phyloP scores from a whole-genome alignment of 2,113 vertebrate species.

The Forbesichthys agassizii region DNA sequence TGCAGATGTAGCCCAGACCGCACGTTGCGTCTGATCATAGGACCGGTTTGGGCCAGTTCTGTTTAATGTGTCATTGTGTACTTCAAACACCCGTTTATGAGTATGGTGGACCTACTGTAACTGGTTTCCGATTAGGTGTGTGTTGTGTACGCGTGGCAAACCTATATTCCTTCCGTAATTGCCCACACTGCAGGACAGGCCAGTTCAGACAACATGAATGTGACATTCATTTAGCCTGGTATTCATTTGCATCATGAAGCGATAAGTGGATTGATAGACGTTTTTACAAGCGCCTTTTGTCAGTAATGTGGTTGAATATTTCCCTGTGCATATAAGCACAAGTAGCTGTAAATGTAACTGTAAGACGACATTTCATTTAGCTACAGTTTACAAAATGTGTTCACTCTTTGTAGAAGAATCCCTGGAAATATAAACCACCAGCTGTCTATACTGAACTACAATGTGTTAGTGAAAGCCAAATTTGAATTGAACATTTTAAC shows the following conservation, averaged over 20 bases:
- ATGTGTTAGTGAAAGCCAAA: too few relatives aligned
- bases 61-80: background rate
- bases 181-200: background rate
- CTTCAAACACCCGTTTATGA: too few relatives aligned
- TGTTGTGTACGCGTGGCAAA: background rate
- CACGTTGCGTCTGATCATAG: slow-evolving; percentile 1
- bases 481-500: too few relatives aligned
- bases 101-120: too few relatives aligned
- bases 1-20: slow-evolving; percentile 1
- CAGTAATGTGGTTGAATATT: slow-evolving; percentile 5
- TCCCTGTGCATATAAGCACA: slow-evolving; percentile 6
- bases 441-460: background rate
- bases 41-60: background rate
- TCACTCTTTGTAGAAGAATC: background rate
- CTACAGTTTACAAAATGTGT: background rate
- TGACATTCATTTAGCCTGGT: slow-evolving; percentile 10
- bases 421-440: background rate
- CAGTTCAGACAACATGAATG: slow-evolving; percentile 28
- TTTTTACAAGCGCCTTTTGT: slow-evolving; percentile 1
- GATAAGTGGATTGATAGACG: slow-evolving; percentile 17
- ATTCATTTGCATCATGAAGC: slow-evolving; percentile 49
- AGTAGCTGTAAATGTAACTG: background rate
- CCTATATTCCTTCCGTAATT: too few relatives aligned
- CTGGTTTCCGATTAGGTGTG: too few relatives aligned
- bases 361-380: background rate